Evolutionary conservation across 2,113 vertebrate species (phyloP), one percentile per base, ranked within the genome.

Genomic region (Corythaixoides concolor): DNA sequence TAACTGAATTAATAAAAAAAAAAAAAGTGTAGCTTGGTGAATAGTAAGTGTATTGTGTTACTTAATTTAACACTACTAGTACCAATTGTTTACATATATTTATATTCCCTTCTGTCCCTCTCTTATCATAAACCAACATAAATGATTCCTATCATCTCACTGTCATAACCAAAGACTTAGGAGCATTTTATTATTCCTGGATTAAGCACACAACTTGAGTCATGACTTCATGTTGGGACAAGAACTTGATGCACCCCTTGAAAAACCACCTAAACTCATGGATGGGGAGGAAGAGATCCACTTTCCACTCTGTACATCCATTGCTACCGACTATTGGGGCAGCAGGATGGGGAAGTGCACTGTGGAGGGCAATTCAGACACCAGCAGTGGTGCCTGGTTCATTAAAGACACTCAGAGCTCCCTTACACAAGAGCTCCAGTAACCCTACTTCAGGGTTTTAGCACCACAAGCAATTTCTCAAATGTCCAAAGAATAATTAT

Each of bases 401-500:
- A 28, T 39, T 37, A 32, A 37, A 30, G 55, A 35, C 8, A 24
- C 0, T 0, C 53, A 68, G 56, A 94, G 49, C 15, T 81, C n/a
- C 21, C 15, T 78, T 5, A 0, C 8, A 6, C 41, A 63, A 56
- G 35, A 76, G 33, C 62, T 62, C 39, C 32, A 26, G 19, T 27
- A 88, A 72, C 35, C 9, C 66, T 35, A 0, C 43, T 43, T 32
- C 53, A 63, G 18, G 68, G 1, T 2, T 85, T 74, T 27, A 74
- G 22, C 21, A 2, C 37, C 52, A 41, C 43, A 63, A 60, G 27
- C 13, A 41, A 50, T 75, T 83, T 49, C 85, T 88, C 74, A 80
- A 50, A 62, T 15, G 9, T 73, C 88, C 89, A 88, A 93, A 69
- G 91, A 85, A 66, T 92, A 83, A 58, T 96, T 87, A 93, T 62